Conservation (phyloP, 2,888 invertebrate genomes). For the Hirtodrosophila confusa region DNA sequence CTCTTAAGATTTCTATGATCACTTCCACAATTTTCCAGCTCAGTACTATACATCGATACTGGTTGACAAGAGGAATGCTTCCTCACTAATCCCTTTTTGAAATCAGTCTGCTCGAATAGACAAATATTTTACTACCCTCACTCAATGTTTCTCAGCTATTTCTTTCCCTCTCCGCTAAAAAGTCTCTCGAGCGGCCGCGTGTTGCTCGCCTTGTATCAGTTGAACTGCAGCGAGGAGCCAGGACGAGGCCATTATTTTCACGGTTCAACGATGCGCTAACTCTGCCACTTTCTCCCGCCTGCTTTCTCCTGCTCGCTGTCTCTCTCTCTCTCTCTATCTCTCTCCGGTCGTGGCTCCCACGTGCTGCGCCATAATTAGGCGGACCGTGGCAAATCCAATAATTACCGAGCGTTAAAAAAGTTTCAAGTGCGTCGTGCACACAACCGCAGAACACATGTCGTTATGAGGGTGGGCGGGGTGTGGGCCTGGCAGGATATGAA, state of each 20-base stretch:
- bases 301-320: too few relatives aligned
- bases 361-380: constrained; percentile 68
- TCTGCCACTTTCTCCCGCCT: constrained; percentile 41
- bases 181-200: constrained; percentile 40
- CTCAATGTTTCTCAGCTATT: background rate
- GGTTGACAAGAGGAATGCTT: too few relatives aligned
- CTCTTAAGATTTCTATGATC: too few relatives aligned
- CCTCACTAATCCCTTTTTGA: too few relatives aligned
- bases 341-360: constrained; percentile 37
- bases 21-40: too few relatives aligned
- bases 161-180: background rate
- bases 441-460: constrained; percentile 71
- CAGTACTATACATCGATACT: too few relatives aligned
- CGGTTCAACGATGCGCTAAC: constrained; percentile 62
- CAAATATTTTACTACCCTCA: background rate
- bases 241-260: constrained; percentile 60
- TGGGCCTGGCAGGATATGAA: constrained; percentile 66
- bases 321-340: background rate
- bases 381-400: constrained; percentile 69
- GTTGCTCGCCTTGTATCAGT: constrained; percentile 24
- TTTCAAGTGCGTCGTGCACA: constrained; percentile 62
- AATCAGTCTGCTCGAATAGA: too few relatives aligned
- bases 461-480: constrained; percentile 1
- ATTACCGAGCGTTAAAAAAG: constrained; percentile 72
- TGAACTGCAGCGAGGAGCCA: constrained; percentile 30